Evolutionary conservation across 2,888 invertebrate genomes (phyloP).

Genomic region (Andrena minutula): DNA sequence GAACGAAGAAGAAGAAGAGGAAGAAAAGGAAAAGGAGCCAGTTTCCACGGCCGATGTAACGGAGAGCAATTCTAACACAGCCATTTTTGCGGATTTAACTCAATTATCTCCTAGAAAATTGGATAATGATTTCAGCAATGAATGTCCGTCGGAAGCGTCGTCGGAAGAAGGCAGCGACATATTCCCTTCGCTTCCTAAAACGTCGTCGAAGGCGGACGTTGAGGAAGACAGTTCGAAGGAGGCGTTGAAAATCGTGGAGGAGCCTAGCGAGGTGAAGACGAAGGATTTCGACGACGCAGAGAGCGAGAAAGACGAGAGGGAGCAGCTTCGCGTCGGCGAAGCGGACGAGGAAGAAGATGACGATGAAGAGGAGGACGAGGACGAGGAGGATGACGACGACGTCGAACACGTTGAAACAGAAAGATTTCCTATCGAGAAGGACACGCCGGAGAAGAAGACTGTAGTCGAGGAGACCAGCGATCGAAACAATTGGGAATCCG

Average conservation of each 20-base stretch:
- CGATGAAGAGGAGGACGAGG: constrained; percentile 59
- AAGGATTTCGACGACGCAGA: constrained; percentile 47
- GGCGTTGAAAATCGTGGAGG: constrained; percentile 18
- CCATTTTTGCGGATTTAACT: constrained; percentile 57
- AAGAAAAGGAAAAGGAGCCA: constrained; percentile 2
- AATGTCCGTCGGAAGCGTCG: constrained; percentile 29
- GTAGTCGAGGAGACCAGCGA: constrained; percentile 14
- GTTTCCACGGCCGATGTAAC: constrained; percentile 53
- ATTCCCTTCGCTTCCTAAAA: constrained; percentile 2
- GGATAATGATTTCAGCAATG: constrained; percentile 55
- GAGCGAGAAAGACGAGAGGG: constrained; percentile 65
- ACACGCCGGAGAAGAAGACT: constrained; percentile 45
- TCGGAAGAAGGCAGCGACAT: constrained; percentile 33
- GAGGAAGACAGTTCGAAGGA: constrained; percentile 28
- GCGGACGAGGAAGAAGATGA: constrained; percentile 65
- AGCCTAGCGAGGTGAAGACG: constrained; percentile 5
- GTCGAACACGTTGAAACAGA: constrained; percentile 66
- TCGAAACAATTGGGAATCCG: constrained; percentile 79
- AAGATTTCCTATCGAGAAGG: constrained; percentile 78
- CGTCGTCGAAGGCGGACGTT: background rate
- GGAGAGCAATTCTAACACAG: constrained; percentile 66
- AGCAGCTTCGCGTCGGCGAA: constrained; percentile 44
- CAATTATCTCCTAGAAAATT: constrained; percentile 64
- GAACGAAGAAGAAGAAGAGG: constrained; percentile 2
- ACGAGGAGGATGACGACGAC: constrained; percentile 62